phyloP scores from a whole-genome alignment of 2,113 vertebrate species.

The Pteropus alecto region DNA sequence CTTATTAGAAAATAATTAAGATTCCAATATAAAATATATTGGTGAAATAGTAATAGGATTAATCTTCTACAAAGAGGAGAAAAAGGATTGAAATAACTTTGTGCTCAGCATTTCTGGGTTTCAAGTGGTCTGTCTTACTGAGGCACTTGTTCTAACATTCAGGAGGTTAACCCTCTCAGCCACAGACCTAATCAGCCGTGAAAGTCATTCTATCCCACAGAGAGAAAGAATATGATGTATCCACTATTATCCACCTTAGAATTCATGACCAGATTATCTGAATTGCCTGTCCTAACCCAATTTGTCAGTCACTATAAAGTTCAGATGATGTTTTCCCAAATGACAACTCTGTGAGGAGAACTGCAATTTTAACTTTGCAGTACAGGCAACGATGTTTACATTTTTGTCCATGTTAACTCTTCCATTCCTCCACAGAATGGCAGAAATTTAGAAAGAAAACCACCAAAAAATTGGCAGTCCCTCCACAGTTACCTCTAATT shows the following conservation, averaged over 20 bases:
- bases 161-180: background rate
- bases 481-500: background rate
- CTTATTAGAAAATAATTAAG: background rate
- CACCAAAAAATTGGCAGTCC: background rate
- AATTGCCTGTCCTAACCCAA: background rate
- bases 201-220: background rate
- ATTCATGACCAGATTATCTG: background rate
- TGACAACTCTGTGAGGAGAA: background rate
- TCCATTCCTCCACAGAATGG: background rate
- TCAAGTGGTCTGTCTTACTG: background rate
- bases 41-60: background rate
- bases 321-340: background rate
- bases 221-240: background rate
- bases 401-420: background rate
- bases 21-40: constrained; percentile 23
- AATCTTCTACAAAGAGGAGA: background rate
- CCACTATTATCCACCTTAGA: background rate
- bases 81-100: background rate
- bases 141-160: background rate
- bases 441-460: constrained; percentile 22
- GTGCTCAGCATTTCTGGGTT: background rate
- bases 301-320: background rate
- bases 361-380: background rate
- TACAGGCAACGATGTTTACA: background rate
- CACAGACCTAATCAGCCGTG: background rate